Percentiles rank a stretch among this genome's conserved stretches.
phyloP scores from a whole-genome alignment of 2,888 invertebrate genomes.

The Pherbina coryleti region DNA sequence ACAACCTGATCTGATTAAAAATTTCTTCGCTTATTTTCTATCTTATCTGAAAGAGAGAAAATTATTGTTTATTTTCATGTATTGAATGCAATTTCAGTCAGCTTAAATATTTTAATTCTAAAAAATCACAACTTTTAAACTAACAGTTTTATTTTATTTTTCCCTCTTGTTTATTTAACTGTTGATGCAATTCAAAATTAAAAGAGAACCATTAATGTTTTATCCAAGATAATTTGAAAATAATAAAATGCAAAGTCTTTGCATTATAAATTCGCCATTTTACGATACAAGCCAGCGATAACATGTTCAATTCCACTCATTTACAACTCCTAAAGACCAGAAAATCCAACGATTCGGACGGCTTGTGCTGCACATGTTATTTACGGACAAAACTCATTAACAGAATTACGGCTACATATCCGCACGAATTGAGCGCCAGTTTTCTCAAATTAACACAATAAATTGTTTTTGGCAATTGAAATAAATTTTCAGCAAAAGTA shows the following conservation, averaged over 20 bases:
- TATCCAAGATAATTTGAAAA: slow-evolving; percentile 13
- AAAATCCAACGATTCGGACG: background rate
- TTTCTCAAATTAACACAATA: slow-evolving; percentile 41
- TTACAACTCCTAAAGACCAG: slow-evolving; percentile 12
- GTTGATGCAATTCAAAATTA: too few species aligned
- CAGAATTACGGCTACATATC: background rate
- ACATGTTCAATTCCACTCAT: background rate
- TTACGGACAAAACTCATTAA: slow-evolving; percentile 18
- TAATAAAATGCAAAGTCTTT: background rate
- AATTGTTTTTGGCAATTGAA: slow-evolving; percentile 42
- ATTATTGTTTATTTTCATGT: too few species aligned
- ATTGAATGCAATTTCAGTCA: too few species aligned
- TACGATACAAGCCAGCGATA: background rate
- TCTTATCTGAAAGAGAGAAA: too few species aligned
- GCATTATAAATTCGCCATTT: slow-evolving; percentile 6
- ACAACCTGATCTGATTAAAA: too few species aligned
- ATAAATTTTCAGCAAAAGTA: slow-evolving; percentile 38
- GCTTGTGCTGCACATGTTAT: slow-evolving; percentile 1
- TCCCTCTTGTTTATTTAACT: too few species aligned
- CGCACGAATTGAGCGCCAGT: slow-evolving; percentile 28
- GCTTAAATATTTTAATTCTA: too few species aligned
- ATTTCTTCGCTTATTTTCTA: too few species aligned
- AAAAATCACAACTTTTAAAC: too few species aligned
- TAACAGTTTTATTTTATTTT: too few species aligned
- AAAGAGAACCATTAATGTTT: background rate